Conservation (phyloP, 2,113 vertebrate genomes). For the Sminthopsis crassicaudata region DNA sequence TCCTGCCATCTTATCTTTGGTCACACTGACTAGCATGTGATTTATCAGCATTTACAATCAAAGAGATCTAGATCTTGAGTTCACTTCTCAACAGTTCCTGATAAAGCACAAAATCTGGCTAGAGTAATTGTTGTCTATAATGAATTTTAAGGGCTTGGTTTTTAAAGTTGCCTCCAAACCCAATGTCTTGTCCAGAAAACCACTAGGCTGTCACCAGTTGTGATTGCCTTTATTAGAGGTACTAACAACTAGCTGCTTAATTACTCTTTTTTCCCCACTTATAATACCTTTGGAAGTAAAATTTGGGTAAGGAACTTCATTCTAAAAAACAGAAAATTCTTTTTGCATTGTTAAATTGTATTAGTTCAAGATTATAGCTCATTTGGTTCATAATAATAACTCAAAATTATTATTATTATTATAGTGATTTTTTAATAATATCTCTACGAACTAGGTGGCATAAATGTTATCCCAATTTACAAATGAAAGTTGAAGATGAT, state of each 20-base stretch:
- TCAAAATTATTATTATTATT: not conserved
- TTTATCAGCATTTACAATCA: not conserved
- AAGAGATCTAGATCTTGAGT: not conserved
- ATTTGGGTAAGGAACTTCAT: slow-evolving; percentile 46
- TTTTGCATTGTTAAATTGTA: not conserved
- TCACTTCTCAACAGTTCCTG: not conserved
- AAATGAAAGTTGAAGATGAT: not conserved
- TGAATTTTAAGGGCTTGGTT: slow-evolving; percentile 25
- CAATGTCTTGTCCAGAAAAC: not conserved
- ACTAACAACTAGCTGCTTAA: not conserved
- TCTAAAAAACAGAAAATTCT: slow-evolving; percentile 27
- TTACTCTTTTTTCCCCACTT: slow-evolving; percentile 27
- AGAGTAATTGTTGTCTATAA: not conserved
- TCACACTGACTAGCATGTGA: not conserved
- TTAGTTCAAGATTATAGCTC: slow-evolving; percentile 29
- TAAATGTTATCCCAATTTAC: not conserved
- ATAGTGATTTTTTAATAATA: not conserved
- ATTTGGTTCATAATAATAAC: not conserved
- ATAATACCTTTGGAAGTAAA: slow-evolving; percentile 34
- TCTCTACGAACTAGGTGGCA: not conserved
- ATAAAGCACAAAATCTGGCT: not conserved
- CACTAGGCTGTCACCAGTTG: slow-evolving; percentile 25
- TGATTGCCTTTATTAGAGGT: not conserved
- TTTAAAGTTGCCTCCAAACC: slow-evolving; percentile 31
- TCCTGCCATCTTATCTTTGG: not conserved